Evolutionary conservation across 2,888 invertebrate species (phyloP).

Genomic region (Heliconius charithonia): DNA sequence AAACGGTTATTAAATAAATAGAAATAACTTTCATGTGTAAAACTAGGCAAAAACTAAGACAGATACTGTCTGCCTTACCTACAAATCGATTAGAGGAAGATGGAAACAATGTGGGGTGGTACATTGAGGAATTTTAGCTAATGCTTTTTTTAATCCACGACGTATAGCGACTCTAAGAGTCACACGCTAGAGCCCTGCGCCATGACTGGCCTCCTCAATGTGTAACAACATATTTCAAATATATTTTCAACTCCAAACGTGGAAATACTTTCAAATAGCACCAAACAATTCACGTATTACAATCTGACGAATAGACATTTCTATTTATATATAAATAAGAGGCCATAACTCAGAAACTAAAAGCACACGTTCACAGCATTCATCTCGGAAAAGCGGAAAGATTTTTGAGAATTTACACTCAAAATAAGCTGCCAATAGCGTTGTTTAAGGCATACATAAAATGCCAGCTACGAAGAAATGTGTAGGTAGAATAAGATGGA

Average conservation of each 20-base stretch:
- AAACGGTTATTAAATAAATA: no score
- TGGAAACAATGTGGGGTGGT: neutral
- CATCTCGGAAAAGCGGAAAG: constrained; percentile 22
- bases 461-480: constrained; percentile 37
- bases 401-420: constrained; percentile 15
- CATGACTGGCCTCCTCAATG: no score
- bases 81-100: no score
- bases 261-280: neutral
- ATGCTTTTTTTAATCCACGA: no score
- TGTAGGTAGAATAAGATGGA: constrained; percentile 25
- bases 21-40: no score
- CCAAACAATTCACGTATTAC: neutral
- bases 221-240: no score
- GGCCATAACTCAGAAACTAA: neutral
- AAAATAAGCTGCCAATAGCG: constrained; percentile 42
- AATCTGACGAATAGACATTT: constrained; percentile 15
- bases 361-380: constrained; percentile 18
- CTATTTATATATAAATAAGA: constrained; percentile 17
- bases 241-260: neutral
- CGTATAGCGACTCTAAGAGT: no score
- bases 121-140: no score
- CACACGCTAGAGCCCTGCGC: no score
- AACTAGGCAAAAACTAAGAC: no score
- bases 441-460: constrained; percentile 42
- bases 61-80: no score